These are phyloP conservation scores for Anseranas semipalmata DNA, from an alignment of 2,113 vertebrate genomes.

Conservation along the genomic window DNA sequence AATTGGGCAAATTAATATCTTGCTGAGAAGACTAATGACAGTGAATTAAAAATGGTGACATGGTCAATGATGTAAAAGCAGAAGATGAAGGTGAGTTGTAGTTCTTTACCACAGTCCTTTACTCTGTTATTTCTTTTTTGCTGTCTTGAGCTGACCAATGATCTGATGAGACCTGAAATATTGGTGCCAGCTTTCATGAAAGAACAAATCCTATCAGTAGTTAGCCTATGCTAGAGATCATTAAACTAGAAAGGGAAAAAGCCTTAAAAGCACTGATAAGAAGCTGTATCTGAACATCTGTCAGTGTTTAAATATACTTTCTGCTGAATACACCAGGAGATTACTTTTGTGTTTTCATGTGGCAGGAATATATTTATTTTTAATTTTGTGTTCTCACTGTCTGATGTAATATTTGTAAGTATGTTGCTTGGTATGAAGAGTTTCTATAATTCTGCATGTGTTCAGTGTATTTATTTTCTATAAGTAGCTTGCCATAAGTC, in stretches of 20 bases:
- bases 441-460: neutral
- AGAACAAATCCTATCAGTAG: neutral
- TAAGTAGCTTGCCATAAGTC: neutral
- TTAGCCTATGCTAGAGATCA: neutral
- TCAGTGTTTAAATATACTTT: neutral
- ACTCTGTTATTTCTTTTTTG: neutral
- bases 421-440: neutral
- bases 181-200: neutral
- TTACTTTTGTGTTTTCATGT: neutral
- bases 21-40: neutral
- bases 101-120: neutral
- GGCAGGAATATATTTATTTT: neutral
- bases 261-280: neutral
- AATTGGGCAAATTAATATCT: neutral
- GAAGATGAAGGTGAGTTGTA: neutral
- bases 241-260: fast-evolving
- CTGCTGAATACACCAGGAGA: neutral
- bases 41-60: neutral
- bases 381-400: neutral
- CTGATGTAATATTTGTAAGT: neutral
- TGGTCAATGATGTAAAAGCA: neutral
- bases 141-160: neutral
- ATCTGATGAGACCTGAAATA: too few relatives aligned
- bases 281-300: neutral
- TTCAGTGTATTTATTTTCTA: neutral